Percentiles rank a stretch among this genome's conserved stretches.
These are phyloP conservation scores for Leucoraja erinaceus DNA, from an alignment of 2,113 vertebrate species.

Conservation along the genomic window DNA sequence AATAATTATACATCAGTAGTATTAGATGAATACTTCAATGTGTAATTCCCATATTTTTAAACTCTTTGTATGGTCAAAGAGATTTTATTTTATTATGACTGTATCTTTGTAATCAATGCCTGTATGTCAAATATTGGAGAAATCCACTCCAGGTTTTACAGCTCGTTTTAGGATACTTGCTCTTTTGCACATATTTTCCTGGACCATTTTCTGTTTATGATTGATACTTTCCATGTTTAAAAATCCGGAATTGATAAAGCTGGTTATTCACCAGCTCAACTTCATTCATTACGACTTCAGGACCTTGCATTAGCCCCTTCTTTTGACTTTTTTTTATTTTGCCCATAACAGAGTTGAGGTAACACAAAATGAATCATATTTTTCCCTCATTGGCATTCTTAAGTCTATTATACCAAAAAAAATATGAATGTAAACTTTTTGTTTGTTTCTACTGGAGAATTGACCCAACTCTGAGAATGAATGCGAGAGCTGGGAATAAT, in stretches of 20 bases:
- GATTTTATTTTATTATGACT: neutral
- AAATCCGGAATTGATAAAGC: neutral
- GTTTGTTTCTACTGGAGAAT: neutral
- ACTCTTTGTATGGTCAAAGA: neutral
- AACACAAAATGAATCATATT: neutral
- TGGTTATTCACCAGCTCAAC: neutral
- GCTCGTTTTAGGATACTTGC: neutral
- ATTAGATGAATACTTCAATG: neutral
- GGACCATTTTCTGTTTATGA: neutral
- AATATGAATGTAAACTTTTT: neutral
- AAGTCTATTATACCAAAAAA: neutral
- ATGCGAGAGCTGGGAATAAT: neutral
- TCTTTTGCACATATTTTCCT: neutral
- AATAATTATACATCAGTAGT: neutral
- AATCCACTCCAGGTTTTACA: neutral
- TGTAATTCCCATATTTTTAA: neutral
- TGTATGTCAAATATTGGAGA: neutral
- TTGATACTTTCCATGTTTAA: neutral
- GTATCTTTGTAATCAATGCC: neutral
- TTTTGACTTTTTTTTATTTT: neutral
- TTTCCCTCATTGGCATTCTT: neutral
- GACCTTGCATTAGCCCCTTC: neutral
- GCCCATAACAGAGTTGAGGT: neutral
- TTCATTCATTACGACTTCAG: neutral
- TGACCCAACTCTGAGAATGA: neutral